Conservation (phyloP, 30 jellyfish, hydroid and myxozoan species). For the Cassiopea andromeda region DNA sequence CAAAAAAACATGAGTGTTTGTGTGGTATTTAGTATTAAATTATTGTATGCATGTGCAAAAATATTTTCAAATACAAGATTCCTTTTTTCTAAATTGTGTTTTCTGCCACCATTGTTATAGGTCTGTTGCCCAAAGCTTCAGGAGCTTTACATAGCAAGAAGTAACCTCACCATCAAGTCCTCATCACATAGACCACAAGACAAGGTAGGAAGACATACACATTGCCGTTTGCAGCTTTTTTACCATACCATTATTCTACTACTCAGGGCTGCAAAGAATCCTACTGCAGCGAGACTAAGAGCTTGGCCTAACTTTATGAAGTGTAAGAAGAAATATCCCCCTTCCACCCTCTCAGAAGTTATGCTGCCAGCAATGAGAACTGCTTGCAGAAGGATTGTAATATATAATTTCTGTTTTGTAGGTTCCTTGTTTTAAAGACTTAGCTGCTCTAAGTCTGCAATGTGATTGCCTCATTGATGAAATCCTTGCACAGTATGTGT, state of each 20-base stretch:
- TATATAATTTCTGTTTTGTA: background rate
- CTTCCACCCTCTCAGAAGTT: too few relatives aligned
- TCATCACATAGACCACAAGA: background rate
- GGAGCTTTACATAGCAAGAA: conserved; percentile 63
- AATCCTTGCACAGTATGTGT: conserved; percentile 23
- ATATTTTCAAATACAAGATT: too few relatives aligned
- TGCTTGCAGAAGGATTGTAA: background rate
- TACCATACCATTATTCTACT: too few relatives aligned
- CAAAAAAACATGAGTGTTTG: too few relatives aligned
- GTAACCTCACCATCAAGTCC: conserved; percentile 4
- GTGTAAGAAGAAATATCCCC: too few relatives aligned
- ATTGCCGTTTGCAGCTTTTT: background rate
- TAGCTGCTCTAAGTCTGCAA: conserved; percentile 37
- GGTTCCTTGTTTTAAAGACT: conserved; percentile 34
- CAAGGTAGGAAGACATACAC: background rate
- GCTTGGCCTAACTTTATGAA: too few relatives aligned
- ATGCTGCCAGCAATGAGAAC: background rate
- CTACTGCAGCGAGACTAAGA: too few relatives aligned
- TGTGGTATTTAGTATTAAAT: too few relatives aligned
- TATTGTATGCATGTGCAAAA: too few relatives aligned
- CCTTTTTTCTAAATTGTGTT: background rate
- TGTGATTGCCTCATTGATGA: conserved; percentile 13
- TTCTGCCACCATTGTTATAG: conserved; percentile 13
- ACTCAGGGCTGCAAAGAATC: too few relatives aligned
- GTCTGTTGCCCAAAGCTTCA: conserved; percentile 65